These are phyloP conservation scores for Proisotoma minuta DNA, from an alignment of 2,888 invertebrate genomes.

Conservation along the genomic window DNA sequence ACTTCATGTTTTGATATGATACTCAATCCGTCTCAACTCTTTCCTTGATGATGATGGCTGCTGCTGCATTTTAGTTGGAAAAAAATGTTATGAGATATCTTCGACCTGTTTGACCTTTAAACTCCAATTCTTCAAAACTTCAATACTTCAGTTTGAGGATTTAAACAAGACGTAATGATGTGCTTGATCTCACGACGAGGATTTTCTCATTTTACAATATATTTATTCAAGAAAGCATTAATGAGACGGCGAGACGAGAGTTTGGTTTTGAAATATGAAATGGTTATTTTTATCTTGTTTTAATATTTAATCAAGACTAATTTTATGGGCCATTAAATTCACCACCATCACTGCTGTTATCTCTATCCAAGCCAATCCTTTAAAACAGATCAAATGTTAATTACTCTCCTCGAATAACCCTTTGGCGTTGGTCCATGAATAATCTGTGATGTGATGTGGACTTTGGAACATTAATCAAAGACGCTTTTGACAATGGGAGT, in stretches of 20 bases:
- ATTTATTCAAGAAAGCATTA: neutral
- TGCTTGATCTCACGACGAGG: neutral
- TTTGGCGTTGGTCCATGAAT: too few relatives aligned
- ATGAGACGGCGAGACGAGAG: neutral
- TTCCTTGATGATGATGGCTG: neutral
- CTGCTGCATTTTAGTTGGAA: neutral
- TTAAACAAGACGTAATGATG: constrained; percentile 3
- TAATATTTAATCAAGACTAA: neutral
- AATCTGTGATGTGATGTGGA: too few relatives aligned
- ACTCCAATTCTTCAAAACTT: constrained; percentile 5
- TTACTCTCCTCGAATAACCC: too few relatives aligned
- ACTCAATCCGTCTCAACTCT: neutral
- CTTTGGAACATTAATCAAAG: too few relatives aligned
- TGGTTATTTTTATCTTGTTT: neutral
- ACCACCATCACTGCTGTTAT: neutral
- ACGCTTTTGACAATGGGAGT: too few relatives aligned
- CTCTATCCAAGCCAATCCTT: neutral
- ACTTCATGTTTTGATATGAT: neutral
- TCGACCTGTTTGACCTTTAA: neutral
- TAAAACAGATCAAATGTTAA: neutral
- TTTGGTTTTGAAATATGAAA: neutral
- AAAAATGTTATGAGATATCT: neutral
- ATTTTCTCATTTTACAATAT: neutral
- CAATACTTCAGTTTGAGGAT: neutral
- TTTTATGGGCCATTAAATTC: neutral